Evolutionary conservation across 2,113 vertebrate species (phyloP), one percentile per base, ranked within the genome.

Genomic region (Zosterops pallidus): DNA sequence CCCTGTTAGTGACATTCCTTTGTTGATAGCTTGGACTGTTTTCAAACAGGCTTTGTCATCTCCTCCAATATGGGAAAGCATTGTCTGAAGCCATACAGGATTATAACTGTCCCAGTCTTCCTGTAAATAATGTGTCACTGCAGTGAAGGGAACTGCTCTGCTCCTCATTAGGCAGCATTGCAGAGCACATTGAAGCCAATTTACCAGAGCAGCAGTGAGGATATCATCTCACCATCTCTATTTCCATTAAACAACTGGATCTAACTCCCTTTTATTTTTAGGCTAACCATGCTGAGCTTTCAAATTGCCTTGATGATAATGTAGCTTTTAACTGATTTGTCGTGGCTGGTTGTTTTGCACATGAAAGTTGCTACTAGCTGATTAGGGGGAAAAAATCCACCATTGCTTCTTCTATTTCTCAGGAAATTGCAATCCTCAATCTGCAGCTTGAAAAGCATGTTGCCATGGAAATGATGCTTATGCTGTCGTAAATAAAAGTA

Each of bases 401-500:
- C 91, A 77, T 95, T 70, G 92, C 96, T 92, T 92, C 97, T 96
- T 94, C 96, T 95, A 87, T 78, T 91, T 94, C 97, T 96, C 83
- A 90, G 96, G 93, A 97, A 98, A 97, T 97, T 97, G 95, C 96
- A 96, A 94, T 96, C 97, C 94, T 91, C 68, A 87, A 93, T 94
- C 97, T 96, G 97, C 97, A 79, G 96, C 95, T 97, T 95, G 97
- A 95, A 95, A 94, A 97, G 90, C 96, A 88, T 84, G 98, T 98
- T 98, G 97, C 98, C 97, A 98, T 98, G 98, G 98, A 98, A 97
- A 98, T 91, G 96, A 97, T 96, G 95, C 95, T 96, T 98, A 91
- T 96, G 97, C 98, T 97, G 97, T 97, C 63, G 87, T 98, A 98
- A 98, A 98, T 98, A 98, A 98, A 98, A 98, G 97, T 98, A 97